Evolutionary conservation across 2,888 invertebrate genomes (phyloP).

Genomic region (Pseudeuparius sepicola): DNA sequence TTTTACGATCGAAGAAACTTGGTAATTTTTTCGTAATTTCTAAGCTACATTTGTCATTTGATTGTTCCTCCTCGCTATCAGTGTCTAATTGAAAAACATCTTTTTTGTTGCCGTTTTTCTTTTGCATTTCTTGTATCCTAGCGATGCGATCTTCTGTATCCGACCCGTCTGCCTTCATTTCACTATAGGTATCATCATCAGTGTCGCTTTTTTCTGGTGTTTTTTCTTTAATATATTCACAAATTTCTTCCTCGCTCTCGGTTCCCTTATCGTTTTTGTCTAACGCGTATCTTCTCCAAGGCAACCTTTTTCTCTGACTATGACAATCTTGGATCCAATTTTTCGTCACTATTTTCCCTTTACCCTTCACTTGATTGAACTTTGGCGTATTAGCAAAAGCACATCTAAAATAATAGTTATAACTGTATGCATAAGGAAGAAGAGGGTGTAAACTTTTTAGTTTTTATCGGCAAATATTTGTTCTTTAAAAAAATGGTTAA

Average conservation of each 20-base stretch:
- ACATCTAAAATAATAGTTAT: conserved; percentile 59
- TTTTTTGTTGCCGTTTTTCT: conserved; percentile 15
- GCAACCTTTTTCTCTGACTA: conserved; percentile 47
- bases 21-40: conserved; percentile 32
- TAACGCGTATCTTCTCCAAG: conserved; percentile 51
- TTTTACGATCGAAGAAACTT: conserved; percentile 41
- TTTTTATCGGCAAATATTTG: too few relatives aligned
- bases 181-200: conserved; percentile 13
- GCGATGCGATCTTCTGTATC: conserved; percentile 55
- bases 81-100: conserved; percentile 13
- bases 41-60: too few relatives aligned
- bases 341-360: conserved; percentile 54
- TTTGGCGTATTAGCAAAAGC: conserved; percentile 87
- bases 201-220: conserved; percentile 14
- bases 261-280: conserved; percentile 40
- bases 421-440: too few relatives aligned
- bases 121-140: conserved; percentile 23
- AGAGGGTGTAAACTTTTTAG: too few relatives aligned
- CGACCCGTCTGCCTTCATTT: conserved; percentile 30
- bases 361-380: conserved; percentile 58
- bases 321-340: conserved; percentile 68
- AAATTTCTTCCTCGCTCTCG: conserved; percentile 47
- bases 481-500: too few relatives aligned
- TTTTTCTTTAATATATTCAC: conserved; percentile 32
- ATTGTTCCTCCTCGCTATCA: conserved; percentile 13